phyloP scores from a whole-genome alignment of 1,140 invertebrate genomes.

The Diplogasteroides magnus region DNA sequence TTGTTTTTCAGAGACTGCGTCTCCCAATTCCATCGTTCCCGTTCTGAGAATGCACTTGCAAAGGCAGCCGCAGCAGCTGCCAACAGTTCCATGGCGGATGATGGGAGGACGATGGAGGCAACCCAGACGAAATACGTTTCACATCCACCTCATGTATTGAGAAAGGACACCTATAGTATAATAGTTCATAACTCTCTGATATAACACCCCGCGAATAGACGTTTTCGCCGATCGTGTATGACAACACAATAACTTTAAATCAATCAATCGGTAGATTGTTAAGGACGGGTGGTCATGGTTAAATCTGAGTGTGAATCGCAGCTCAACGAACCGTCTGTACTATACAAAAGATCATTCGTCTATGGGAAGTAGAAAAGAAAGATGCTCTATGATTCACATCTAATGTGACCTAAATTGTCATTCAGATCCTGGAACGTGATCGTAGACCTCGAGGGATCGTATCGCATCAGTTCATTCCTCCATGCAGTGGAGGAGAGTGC shows the following conservation, averaged over 20 bases:
- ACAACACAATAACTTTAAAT: too few relatives aligned
- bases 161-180: too few relatives aligned
- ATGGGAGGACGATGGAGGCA: background rate
- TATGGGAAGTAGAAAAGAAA: background rate
- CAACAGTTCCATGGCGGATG: background rate
- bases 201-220: too few relatives aligned
- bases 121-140: too few relatives aligned
- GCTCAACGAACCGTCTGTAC: constrained; percentile 17
- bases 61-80: too few relatives aligned
- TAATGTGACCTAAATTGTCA: background rate
- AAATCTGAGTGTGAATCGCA: too few relatives aligned
- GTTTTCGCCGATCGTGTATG: too few relatives aligned
- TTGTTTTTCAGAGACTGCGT: background rate
- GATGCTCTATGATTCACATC: background rate
- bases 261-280: too few relatives aligned
- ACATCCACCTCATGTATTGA: too few relatives aligned
- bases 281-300: too few relatives aligned
- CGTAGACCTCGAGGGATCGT: constrained; percentile 25
- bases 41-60: background rate
- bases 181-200: too few relatives aligned
- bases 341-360: constrained; percentile 2
- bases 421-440: constrained; percentile 27
- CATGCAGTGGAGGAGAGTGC: constrained; percentile 27
- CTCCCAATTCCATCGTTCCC: background rate
- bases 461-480: constrained; percentile 22